Evolutionary conservation across 2,113 vertebrate genomes (phyloP).

Genomic region (Cyphomyrus plagiostoma): DNA sequence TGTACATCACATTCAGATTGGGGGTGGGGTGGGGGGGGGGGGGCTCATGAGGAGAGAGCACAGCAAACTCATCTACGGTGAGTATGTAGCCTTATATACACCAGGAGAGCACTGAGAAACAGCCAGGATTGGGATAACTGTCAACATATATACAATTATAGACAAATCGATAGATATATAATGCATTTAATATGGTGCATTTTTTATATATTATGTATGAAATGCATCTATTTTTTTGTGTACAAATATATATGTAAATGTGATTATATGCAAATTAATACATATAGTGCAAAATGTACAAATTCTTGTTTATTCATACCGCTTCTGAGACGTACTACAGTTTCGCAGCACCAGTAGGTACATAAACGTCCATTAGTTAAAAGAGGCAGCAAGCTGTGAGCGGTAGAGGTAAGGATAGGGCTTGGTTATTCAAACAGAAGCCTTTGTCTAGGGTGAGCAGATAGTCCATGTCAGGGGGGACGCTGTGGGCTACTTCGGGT

Average conservation of each 20-base stretch:
- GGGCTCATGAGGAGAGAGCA: background rate
- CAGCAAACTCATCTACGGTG: conserved; percentile 48
- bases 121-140: conserved; percentile 24
- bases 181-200: conserved; percentile 14
- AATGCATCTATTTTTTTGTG: conserved; percentile 3
- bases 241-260: conserved; percentile 17
- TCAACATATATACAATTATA: conserved; percentile 49
- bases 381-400: background rate
- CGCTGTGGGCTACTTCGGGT: no score
- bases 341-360: conserved; percentile 12
- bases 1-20: background rate
- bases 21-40: no score
- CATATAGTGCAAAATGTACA: conserved; percentile 11
- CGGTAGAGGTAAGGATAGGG: background rate
- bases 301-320: background rate
- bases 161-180: conserved; percentile 20
- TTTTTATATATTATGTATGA: conserved; percentile 10
- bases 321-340: background rate
- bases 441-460: background rate
- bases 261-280: conserved; percentile 12
- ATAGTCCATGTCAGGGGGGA: no score
- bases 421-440: background rate
- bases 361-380: background rate
- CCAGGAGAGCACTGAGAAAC: conserved; percentile 28
- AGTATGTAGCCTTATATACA: conserved; percentile 20